phyloP scores from a whole-genome alignment of 2,113 vertebrate genomes.

The Siphamia tubifer region DNA sequence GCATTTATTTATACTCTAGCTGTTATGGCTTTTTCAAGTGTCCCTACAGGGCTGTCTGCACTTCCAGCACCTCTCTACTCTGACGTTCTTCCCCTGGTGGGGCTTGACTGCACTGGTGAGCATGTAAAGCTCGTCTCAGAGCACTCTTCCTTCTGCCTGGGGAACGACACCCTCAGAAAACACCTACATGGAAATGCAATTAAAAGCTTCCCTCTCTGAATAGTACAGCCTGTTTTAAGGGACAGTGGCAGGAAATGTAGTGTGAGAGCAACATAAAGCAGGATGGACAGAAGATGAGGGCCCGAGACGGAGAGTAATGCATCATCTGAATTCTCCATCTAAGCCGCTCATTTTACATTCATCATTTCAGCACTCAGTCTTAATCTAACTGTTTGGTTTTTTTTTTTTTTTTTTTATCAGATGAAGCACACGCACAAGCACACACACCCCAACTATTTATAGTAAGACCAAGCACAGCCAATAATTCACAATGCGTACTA shows the following conservation, averaged over 20 bases:
- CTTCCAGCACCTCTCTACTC: constrained; percentile 66
- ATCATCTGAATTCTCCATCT: constrained; percentile 46
- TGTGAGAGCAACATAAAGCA: constrained; percentile 41
- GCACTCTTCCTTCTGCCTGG: constrained; percentile 73
- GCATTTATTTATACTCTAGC: constrained; percentile 81
- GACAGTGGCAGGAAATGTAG: constrained; percentile 59
- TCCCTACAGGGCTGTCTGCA: constrained; percentile 71
- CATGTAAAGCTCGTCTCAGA: constrained; percentile 67
- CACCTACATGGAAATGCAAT: constrained; percentile 81
- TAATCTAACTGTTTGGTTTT: constrained; percentile 62
- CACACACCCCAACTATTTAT: constrained; percentile 29
- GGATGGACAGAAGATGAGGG: constrained; percentile 41
- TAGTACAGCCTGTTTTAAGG: constrained; percentile 56
- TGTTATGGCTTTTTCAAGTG: constrained; percentile 76
- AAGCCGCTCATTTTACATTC: constrained; percentile 51
- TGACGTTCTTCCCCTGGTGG: constrained; percentile 63
- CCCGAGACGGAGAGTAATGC: not conserved
- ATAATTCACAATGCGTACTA: not conserved
- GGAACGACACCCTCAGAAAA: constrained; percentile 73
- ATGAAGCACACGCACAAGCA: constrained; percentile 17
- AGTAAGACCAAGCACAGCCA: constrained; percentile 3
- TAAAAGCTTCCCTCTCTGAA: constrained; percentile 76
- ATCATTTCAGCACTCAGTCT: constrained; percentile 60
- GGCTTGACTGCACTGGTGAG: constrained; percentile 60
- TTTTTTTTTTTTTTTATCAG: constrained; percentile 41